Base-by-base conservation (phyloP, 2,888 invertebrate species). In the Slavum lentiscoides region DNA sequence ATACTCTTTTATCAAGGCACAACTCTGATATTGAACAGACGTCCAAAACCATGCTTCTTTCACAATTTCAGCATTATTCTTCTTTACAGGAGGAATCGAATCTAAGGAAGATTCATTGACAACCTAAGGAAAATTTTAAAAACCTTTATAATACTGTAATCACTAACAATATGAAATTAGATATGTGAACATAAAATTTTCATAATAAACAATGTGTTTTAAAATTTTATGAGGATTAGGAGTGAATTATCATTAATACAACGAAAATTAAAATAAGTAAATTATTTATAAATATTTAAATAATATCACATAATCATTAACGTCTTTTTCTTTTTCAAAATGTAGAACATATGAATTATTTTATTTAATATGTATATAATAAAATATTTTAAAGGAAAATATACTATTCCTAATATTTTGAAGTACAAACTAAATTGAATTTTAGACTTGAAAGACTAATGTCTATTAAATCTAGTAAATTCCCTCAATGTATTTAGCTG, bases 41-140 rank as follows among this genome's bases (percentile, higher is more conserved):
- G 94, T 95, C 98, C 98, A 98, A 88, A 98, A 98, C 98, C 98
- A 98, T 88, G 97, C 95, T 9, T 94, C 94, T 87, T 94, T 95
- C 77, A 96, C 92, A 83, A 95, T 89, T 86, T 92, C 92, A 49
- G 93, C 92, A 84, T 90, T 90, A 21, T 87, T 85, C 83, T 90
- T 88, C 83, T 91, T 91, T 81, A 92, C 90, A 21, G 74, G 74
- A 67, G 92, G 92, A 83, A 92, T 90, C 73, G 91, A 88, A 85
- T 90, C 89, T 58, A 92, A 91, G 84, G 90, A 90, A 84, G 92
- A 92, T 86, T 94, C 94, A 87, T 95, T 95, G 82, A 95, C 93
- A 82, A 83, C 83, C 83, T 83, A 64, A 58, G 11, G 11, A 53
- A 23, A 30, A 73, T 30, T 9, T 30, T 13, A 37, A 5, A 62